These are phyloP conservation scores for Heterohyrax brucei DNA, from an alignment of 2,797 vertebrate genomes.

Conservation along the genomic window DNA sequence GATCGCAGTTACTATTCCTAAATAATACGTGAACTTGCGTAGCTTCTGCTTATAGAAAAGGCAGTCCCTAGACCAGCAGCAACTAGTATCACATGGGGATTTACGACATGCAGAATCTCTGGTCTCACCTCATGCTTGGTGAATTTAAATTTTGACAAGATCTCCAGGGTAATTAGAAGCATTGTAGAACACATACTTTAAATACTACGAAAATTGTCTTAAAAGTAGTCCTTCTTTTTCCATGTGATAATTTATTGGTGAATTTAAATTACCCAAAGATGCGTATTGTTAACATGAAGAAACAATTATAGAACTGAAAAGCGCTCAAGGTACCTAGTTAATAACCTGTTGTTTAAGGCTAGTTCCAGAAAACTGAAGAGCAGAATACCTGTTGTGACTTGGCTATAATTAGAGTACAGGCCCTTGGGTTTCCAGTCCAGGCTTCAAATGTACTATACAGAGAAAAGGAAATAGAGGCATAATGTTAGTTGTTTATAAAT, in stretches of 20 bases:
- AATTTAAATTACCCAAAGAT: slow-evolving; percentile 37
- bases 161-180: not conserved
- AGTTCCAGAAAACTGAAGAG: not conserved
- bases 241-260: not conserved
- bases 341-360: slow-evolving; percentile 9
- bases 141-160: not conserved
- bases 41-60: not conserved
- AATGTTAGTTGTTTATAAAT: slow-evolving; percentile 10
- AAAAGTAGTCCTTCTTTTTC: not conserved
- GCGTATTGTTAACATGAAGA: not conserved
- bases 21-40: not conserved
- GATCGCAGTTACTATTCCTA: not conserved
- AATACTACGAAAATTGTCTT: not conserved
- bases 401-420: not conserved
- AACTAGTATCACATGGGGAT: not conserved
- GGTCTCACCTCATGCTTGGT: not conserved
- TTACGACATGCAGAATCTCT: not conserved
- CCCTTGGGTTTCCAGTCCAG: not conserved
- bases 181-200: not conserved
- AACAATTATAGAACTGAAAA: slow-evolving; percentile 53
- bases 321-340: not conserved
- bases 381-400: not conserved
- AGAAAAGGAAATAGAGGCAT: slow-evolving; percentile 22
- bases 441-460: not conserved
- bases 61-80: not conserved